Evolutionary conservation across 2,113 vertebrate genomes (phyloP), one percentile per base, ranked within the genome.

Genomic region (Hypocryptadius cinnamomeus): DNA sequence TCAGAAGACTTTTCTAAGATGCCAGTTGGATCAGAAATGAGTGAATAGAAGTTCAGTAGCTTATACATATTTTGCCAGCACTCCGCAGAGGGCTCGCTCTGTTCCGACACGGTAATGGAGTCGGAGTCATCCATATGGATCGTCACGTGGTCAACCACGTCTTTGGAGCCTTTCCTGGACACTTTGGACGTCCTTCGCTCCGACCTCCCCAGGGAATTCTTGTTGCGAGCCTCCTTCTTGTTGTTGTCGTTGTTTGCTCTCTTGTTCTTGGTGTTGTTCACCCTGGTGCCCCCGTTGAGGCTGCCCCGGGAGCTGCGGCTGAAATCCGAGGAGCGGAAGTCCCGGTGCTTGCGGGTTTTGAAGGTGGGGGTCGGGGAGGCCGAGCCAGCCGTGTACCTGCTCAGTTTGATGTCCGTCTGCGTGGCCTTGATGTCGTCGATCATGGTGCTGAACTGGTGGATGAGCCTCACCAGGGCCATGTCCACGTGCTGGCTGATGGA

Each of bases 51-150:
- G 97, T 99, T 99, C 50, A 99, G 97, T 19, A 99, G 97, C 90
- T 99, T 99, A 96, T 99, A 99, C 99, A 99, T 99, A 84, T 99
- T 99, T 97, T 99, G 99, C 99, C 99, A 99, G 96, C 99, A 99
- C 93, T 99, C 99, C 3, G 99, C 99, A 3, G 99, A 99, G 16
- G 99, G 99, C 94, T 99, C 99, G 7, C 99, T 99, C 97, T 99
- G 99, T 88, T 99, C 99, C 0, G 99, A 99, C 95, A 99, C 99
- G 0, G 99, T 99, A 87, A 99, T 99, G 71, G 99, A 99, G 96
- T 99, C 99, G 0, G 99, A 99, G 94, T 99, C 99, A 76, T 99
- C 99, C 99, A 99, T 99, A 71, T 99, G 99, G 94, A 99, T 98
- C 5, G 99, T 97, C 98, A 99, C 98, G 92, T 99, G 99, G 93